A percentile compares a stretch with the other conserved stretches of the same genome.
Conservation (phyloP, 2,797 vertebrate genomes). For the Acanthurus lineatus region DNA sequence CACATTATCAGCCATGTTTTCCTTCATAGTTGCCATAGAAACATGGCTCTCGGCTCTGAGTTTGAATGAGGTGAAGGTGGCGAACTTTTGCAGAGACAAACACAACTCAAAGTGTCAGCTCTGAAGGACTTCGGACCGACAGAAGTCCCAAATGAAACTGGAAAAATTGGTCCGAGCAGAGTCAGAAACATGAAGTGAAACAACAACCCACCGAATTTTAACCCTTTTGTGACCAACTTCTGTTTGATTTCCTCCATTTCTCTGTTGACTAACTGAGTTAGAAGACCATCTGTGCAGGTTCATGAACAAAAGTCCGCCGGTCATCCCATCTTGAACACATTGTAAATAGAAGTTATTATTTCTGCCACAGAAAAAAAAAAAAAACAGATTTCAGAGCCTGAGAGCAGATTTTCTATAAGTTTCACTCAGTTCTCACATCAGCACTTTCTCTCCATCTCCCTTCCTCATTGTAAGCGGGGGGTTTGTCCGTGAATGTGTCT, state of each 20-base stretch:
- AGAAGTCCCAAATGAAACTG: no score
- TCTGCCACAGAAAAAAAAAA: slow-evolving; percentile 24
- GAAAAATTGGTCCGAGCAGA: no score
- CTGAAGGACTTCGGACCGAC: neutral
- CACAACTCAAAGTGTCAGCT: neutral
- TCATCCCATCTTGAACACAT: neutral
- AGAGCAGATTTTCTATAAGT: slow-evolving; percentile 15
- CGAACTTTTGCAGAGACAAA: neutral
- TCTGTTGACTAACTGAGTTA: neutral
- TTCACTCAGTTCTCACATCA: slow-evolving; percentile 45
- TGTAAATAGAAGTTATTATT: slow-evolving; percentile 28
- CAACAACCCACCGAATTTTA: neutral
- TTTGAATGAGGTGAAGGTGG: neutral
- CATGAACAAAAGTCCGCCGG: no score
- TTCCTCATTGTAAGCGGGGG: slow-evolving; percentile 8
- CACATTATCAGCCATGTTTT: neutral
- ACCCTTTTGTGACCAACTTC: neutral
- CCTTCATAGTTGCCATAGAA: neutral
- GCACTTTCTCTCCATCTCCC: slow-evolving; percentile 21
- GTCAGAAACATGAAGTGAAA: neutral
- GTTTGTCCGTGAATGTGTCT: slow-evolving; percentile 7
- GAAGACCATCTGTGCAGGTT: neutral
- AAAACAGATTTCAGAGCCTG: slow-evolving; percentile 7
- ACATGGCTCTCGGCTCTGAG: neutral
- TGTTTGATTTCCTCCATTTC: neutral